A percentile compares a stretch with the other conserved stretches of the same genome.
These are phyloP conservation scores for Acropternis orthonyx DNA, from an alignment of 2,797 vertebrate genomes.

Conservation along the genomic window DNA sequence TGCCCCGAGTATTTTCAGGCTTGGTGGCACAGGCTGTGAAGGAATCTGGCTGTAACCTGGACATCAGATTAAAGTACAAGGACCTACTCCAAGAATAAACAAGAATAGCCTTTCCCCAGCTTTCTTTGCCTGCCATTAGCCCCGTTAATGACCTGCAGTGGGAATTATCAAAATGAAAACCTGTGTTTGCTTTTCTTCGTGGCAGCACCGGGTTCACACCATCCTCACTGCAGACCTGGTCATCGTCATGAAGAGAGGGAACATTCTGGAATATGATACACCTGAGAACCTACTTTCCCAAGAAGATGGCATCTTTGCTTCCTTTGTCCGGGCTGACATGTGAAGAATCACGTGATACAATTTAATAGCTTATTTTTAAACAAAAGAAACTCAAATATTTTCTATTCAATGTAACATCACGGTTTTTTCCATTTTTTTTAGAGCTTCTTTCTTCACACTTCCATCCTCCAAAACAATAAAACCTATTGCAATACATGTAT, in stretches of 20 bases:
- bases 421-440: not conserved
- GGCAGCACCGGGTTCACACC: constrained; percentile 96
- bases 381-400: constrained; percentile 4
- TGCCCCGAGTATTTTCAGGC: not conserved
- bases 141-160: not conserved
- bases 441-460: not conserved
- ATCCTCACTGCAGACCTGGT: constrained; percentile 95
- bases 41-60: not conserved
- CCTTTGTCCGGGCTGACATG: constrained; percentile 96
- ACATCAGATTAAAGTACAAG: not conserved
- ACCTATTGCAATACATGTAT: constrained; percentile 1
- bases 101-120: not conserved
- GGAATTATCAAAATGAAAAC: not conserved
- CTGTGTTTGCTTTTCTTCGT: not conserved
- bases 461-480: constrained; percentile 29
- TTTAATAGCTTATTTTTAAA: constrained; percentile 45
- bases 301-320: constrained; percentile 92
- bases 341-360: constrained; percentile 59
- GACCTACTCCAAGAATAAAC: not conserved
- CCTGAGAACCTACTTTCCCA: constrained; percentile 89
- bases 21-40: not conserved
- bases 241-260: constrained; percentile 96
- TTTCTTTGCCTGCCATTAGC: not conserved
- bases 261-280: constrained; percentile 92
- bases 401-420: not conserved